Evolutionary conservation across 1,140 invertebrate genomes (phyloP), one percentile per base, ranked within the genome.

Genomic region (Trachymyrmex cornetzi): DNA sequence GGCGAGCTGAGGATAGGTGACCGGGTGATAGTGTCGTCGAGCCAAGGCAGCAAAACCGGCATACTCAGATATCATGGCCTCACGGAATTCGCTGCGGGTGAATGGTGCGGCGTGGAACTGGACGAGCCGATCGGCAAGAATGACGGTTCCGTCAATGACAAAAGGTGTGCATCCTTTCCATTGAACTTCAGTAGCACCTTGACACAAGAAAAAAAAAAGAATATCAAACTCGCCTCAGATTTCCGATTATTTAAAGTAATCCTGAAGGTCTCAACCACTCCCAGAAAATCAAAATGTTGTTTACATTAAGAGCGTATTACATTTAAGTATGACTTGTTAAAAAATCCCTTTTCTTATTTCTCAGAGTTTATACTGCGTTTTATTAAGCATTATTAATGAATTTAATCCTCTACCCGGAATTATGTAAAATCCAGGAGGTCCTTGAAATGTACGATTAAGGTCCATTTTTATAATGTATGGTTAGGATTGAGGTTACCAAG

Each of bases 101-200:
- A 98, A 90, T 99, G 99, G 99, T 99, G 98, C 85, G 99, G 99
- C 19, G 97, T 99, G 30, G 98, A 99, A 95, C 96, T 99, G 86
- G 98, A 99, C 93, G 98, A 99, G 85, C 97, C 98, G 0, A 95
- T 97, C 80, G 99, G 99, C 55, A 99, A 99, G 95, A 99, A 99
- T 95, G 99, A 99, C 95, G 99, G 99, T 64, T 97, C 98, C 61
- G 98, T 99, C 59, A 98, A 97, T 89, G 99, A 97, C 63, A 97
- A 97, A 93, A 97, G 97, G 97, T 98, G 82, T 88, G 88, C 89
- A 88, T 84, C 9, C 22, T 14, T 30, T 14, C n/a, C 74, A 38
- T 77, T 50, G 50, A 72, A 34, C 19, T 16, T 61, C 55, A 3
- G 9, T 22, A 34, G 7, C 30, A 34, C 30, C 27, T n/a, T n/a